Conservation (phyloP, 64 coral and sea anemone species). For the Montipora capricornis region DNA sequence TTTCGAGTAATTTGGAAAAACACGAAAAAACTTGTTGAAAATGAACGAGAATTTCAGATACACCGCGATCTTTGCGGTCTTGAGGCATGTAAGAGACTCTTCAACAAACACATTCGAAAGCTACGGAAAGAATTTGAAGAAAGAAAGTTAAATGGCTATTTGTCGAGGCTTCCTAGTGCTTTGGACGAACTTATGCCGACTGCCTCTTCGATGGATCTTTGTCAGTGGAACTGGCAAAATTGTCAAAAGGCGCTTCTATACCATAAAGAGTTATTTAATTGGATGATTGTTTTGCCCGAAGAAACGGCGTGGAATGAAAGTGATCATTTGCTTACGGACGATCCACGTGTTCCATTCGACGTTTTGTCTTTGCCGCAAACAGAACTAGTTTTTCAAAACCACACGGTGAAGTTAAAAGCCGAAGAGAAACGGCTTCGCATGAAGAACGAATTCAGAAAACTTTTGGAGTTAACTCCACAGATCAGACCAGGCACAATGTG, state of each 20-base stretch:
- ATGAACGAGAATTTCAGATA: constrained; percentile 71
- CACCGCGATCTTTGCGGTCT: constrained; percentile 88
- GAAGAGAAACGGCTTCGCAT: constrained; percentile 84
- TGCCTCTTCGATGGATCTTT: constrained; percentile 83
- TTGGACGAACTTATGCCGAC: constrained; percentile 90
- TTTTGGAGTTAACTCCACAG: constrained; percentile 90
- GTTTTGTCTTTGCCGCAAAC: constrained; percentile 71
- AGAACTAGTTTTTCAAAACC: constrained; percentile 76
- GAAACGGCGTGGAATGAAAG: constrained; percentile 94
- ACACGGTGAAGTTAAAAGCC: constrained; percentile 90
- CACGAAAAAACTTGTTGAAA: constrained; percentile 85
- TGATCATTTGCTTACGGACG: constrained; percentile 87
- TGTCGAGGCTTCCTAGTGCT: constrained; percentile 92
- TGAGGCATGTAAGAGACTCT: constrained; percentile 88
- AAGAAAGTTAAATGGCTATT: constrained; percentile 84
- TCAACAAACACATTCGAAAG: constrained; percentile 90
- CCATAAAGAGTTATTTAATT: constrained; percentile 89
- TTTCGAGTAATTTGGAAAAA: constrained; percentile 96
- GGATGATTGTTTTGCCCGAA: constrained; percentile 87
- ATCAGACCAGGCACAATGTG: constrained; percentile 92
- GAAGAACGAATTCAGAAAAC: constrained; percentile 95
- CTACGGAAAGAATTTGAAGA: constrained; percentile 89
- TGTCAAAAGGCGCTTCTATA: constrained; percentile 92
- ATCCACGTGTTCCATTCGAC: constrained; percentile 90
- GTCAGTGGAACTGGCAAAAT: constrained; percentile 88